A percentile compares a stretch with the other conserved stretches of the same genome.
Conservation (phyloP, 2,888 invertebrate genomes). For the Drosophila anceps region DNA sequence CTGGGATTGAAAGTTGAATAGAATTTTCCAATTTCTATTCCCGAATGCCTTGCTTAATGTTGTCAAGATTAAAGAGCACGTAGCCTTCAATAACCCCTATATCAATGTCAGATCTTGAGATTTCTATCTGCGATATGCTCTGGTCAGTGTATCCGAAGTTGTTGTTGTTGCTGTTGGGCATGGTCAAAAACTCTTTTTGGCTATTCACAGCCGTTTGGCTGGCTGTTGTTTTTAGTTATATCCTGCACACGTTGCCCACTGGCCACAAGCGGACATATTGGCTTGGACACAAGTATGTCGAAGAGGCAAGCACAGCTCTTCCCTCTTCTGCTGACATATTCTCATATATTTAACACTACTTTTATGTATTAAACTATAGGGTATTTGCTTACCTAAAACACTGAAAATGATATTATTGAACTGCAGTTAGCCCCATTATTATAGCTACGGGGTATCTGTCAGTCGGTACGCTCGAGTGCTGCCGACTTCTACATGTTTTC, state of each 20-base stretch:
- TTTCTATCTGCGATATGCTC: conserved; percentile 31
- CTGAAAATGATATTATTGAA: neutral
- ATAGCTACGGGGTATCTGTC: neutral
- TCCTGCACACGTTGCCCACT: neutral
- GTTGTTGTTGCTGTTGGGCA: neutral
- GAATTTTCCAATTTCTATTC: neutral
- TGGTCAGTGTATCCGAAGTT: conserved; percentile 30
- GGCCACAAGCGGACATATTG: neutral
- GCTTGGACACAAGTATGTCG: neutral
- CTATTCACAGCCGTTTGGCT: conserved; percentile 23
- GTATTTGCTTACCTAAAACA: neutral
- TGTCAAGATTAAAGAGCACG: conserved; percentile 6
- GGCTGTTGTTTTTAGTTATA: conserved; percentile 10
- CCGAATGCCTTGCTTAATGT: neutral
- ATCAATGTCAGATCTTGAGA: conserved; percentile 30
- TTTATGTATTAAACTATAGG: neutral
- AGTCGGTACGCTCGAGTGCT: neutral
- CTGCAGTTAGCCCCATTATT: too few species aligned
- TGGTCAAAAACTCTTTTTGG: conserved; percentile 29
- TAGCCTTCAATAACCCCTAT: conserved; percentile 14
- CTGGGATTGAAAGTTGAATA: conserved; percentile 5
- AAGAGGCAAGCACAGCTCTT: neutral
- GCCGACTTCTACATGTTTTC: conserved; percentile 8
- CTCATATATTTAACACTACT: neutral
- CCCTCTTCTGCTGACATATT: neutral